Evolutionary conservation across 2,888 invertebrate genomes (phyloP).

Genomic region (Standfussiana lucernea): DNA sequence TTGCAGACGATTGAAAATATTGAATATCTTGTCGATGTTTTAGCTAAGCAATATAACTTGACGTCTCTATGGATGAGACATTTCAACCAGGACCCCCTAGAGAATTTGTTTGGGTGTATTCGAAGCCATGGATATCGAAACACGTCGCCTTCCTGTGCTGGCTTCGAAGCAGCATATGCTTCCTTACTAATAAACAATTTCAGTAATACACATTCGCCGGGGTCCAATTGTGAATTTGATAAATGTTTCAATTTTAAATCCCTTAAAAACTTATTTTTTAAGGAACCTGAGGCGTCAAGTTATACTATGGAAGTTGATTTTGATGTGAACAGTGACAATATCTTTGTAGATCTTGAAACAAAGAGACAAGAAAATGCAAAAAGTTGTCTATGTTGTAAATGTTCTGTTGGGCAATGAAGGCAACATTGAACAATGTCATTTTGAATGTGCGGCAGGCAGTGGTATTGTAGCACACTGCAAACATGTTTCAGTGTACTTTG

Average conservation of each 20-base stretch:
- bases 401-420: background rate
- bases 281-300: conserved; percentile 14
- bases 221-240: conserved; percentile 27
- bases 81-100: no score
- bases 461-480: conserved; percentile 12
- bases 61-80: no score
- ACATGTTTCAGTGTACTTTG: conserved; percentile 6
- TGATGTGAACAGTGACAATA: conserved; percentile 18
- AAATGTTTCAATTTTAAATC: conserved; percentile 19
- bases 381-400: conserved; percentile 1
- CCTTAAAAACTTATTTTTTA: conserved; percentile 15
- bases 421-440: conserved; percentile 5
- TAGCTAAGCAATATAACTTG: no score
- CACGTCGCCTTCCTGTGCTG: no score
- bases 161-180: no score
- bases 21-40: no score
- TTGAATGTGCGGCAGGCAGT: conserved; percentile 3
- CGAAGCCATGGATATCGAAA: no score
- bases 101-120: no score
- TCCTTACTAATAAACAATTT: no score
- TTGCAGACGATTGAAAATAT: no score
- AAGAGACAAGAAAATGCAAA: conserved; percentile 3
- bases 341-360: background rate
- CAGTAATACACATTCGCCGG: no score
- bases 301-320: conserved; percentile 24